phyloP scores from a whole-genome alignment of 2,113 vertebrate genomes.

The Pteropus alecto region DNA sequence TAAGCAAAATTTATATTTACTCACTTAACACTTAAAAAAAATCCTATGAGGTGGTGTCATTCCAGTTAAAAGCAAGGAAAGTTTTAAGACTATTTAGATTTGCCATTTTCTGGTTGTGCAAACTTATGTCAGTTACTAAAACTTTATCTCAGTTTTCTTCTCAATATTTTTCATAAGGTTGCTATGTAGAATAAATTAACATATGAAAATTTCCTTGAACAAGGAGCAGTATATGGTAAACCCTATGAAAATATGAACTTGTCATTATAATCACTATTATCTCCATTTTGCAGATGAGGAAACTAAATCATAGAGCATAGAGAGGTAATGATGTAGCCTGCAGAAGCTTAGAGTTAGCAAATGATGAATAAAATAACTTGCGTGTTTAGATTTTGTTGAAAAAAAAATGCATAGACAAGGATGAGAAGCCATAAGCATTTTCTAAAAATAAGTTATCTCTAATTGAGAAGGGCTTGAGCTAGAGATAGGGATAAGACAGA shows the following conservation, averaged over 20 bases:
- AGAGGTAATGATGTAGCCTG: not conserved
- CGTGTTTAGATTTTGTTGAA: not conserved
- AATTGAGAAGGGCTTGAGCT: not conserved
- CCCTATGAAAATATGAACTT: not conserved
- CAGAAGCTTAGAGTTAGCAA: not conserved
- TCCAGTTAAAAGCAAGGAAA: not conserved
- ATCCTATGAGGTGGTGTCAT: not conserved
- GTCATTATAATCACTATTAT: not conserved
- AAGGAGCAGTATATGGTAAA: not conserved
- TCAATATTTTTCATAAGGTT: not conserved
- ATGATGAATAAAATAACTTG: not conserved
- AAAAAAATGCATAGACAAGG: not conserved
- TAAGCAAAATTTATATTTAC: not conserved
- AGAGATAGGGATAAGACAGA: not conserved
- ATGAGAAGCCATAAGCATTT: not conserved
- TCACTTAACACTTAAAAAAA: not conserved
- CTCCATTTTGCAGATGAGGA: not conserved
- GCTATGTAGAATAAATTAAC: not conserved
- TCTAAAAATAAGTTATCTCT: not conserved
- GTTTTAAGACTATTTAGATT: not conserved
- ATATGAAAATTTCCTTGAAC: not conserved
- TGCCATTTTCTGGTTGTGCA: not conserved
- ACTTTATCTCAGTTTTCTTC: not conserved
- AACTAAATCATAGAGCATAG: not conserved
- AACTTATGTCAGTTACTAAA: not conserved